A percentile compares a stretch with the other conserved stretches of the same genome.
Conservation (phyloP, 1,140 invertebrate genomes). For the Euschistus heros region DNA sequence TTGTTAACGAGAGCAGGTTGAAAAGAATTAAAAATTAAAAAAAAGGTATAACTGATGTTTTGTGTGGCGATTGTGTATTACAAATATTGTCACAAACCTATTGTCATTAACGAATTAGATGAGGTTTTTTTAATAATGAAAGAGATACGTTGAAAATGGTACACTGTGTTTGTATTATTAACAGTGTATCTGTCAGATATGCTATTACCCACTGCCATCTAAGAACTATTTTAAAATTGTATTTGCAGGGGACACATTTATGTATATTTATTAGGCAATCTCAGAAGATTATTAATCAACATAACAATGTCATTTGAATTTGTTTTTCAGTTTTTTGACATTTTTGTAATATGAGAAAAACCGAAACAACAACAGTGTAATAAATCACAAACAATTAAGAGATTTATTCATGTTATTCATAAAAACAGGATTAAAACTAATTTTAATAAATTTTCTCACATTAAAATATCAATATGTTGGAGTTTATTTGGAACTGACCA, state of each 20-base stretch:
- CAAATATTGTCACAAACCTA: constrained; percentile 9
- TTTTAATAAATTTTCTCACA: too few species aligned
- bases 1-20: neutral
- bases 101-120: constrained; percentile 16
- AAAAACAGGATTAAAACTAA: too few species aligned
- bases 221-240: constrained; percentile 12
- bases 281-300: neutral
- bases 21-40: neutral
- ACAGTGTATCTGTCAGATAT: constrained; percentile 11
- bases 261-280: constrained; percentile 11
- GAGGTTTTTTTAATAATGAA: constrained; percentile 11
- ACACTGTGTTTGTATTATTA: constrained; percentile 9
- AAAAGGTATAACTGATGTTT: neutral
- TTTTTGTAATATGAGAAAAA: too few species aligned
- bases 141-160: constrained; percentile 3
- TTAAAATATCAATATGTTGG: constrained; percentile 4
- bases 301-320: too few species aligned
- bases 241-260: constrained; percentile 4
- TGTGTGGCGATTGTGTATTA: neutral
- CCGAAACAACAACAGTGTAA: too few species aligned
- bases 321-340: too few species aligned
- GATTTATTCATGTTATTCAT: too few species aligned
- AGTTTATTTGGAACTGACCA: constrained; percentile 2
- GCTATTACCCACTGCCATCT: constrained; percentile 13
- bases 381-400: too few species aligned